Evolutionary conservation across 2,113 vertebrate genomes (phyloP).

Genomic region (Elephantulus edwardii): DNA sequence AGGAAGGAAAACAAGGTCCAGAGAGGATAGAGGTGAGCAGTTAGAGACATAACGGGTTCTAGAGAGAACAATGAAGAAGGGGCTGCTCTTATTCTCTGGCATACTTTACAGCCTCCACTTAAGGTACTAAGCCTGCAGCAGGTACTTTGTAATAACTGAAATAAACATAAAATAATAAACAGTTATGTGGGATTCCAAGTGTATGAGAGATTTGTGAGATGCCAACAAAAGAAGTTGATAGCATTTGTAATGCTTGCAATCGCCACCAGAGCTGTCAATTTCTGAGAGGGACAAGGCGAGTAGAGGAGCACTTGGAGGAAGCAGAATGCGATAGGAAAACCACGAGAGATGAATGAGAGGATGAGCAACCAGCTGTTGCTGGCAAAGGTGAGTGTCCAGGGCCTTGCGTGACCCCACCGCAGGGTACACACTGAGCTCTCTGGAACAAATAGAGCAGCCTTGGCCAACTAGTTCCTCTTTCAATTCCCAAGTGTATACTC

Average conservation of each 20-base stretch:
- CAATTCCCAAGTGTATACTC: neutral
- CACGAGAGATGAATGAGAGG: neutral
- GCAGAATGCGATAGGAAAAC: neutral
- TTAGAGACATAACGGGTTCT: too few relatives aligned
- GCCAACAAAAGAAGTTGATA: neutral
- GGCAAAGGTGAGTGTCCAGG: neutral
- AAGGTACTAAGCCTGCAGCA: neutral
- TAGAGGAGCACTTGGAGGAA: neutral
- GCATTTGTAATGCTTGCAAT: neutral
- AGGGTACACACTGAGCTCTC: neutral
- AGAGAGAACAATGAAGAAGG: neutral
- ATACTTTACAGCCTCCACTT: neutral
- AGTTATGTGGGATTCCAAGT: neutral
- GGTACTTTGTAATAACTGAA: neutral
- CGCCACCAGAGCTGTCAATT: neutral
- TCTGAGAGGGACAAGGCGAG: neutral
- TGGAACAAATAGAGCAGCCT: neutral
- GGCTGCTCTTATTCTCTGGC: neutral
- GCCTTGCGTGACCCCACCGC: neutral
- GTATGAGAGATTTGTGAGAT: neutral
- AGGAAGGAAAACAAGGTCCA: neutral
- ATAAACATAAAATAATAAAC: neutral
- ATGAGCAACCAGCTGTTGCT: neutral
- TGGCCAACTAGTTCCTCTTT: neutral
- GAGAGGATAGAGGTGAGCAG: too few relatives aligned